Evolutionary conservation across 2,888 invertebrate species (phyloP), one percentile per base, ranked within the genome.

Genomic region (Meteorus colon): DNA sequence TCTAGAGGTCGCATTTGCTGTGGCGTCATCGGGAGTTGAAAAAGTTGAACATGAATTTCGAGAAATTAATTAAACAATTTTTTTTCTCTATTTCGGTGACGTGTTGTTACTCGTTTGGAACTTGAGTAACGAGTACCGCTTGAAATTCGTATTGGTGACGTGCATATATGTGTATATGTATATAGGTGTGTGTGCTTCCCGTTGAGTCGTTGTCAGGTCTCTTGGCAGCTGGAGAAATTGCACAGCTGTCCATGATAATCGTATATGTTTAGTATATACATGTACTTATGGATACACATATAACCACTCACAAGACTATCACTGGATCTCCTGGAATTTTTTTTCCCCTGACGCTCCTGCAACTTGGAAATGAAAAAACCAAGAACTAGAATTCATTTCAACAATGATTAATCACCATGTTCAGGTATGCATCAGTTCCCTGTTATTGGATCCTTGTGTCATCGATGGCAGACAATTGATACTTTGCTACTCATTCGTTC

Each of bases 181-280:
- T n/a, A 19, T 63, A 31, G 14, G 34, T 66, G 14, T 37, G 14
- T 14, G 31, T 48, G 8, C 31, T 62, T 62, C 34, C 31, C 59
- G 27, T 45, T 41, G 41, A 41, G 41, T 66, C 37, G 41, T 45
- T 66, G 37, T 66, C 66, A 41, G 66, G 66, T 66, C 41, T 27
- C 41, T 66, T 29, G 75, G 75, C 81, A 81, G 81, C 79, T 81
- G 81, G 75, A 75, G 75, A 81, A 80, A 78, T 77, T 72, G 59
- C 59, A 74, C 79, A 81, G 78, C 81, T 80, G 79, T 74, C 73
- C 74, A 48, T 27, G 27, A 55, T 55, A 69, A 55, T 51, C 63
- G 29, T 31, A 45, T n/a, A 29, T 27, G 48, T 37, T 19, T 5
- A 27, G 37, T 41, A 37, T 51, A 68, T 45, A 45, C 45, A 19